A percentile compares a stretch with the other conserved stretches of the same genome.
These are phyloP conservation scores for Megaleporinus macrocephalus DNA, from an alignment of 2,113 vertebrate species.

Conservation along the genomic window DNA sequence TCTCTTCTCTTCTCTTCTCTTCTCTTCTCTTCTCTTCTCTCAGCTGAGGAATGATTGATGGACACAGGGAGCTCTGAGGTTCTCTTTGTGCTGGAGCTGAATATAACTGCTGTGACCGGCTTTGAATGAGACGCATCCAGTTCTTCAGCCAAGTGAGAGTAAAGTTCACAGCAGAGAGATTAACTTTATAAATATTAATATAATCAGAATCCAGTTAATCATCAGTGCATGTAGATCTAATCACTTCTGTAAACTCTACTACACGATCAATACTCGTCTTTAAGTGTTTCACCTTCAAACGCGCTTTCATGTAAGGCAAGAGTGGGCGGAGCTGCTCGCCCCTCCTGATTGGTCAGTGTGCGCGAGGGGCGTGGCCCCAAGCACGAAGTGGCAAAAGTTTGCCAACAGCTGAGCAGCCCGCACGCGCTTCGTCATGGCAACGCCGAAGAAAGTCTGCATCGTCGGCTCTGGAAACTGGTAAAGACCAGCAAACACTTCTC, in stretches of 20 bases:
- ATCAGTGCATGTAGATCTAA: background rate
- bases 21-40: background rate
- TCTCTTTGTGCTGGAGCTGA: background rate
- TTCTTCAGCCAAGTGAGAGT: no score
- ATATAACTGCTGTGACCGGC: no score
- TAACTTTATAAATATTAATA: background rate
- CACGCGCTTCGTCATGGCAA: constrained; percentile 66
- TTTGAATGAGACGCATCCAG: no score
- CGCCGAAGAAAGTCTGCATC: constrained; percentile 87
- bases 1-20: no score
- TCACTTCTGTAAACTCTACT: no score
- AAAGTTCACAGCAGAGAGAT: background rate
- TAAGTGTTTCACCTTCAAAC: background rate
- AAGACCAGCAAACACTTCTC: constrained; percentile 35
- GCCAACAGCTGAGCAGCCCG: constrained; percentile 7
- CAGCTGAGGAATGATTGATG: no score
- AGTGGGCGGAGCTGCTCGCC: background rate
- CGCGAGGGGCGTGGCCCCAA: constrained; percentile 12
- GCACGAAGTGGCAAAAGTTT: background rate
- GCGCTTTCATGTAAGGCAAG: background rate
- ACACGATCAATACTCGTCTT: background rate
- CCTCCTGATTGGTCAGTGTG: constrained; percentile 8
- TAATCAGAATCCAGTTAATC: background rate
- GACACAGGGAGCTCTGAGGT: no score
- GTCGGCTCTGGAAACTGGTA: constrained; percentile 96